phyloP scores from a whole-genome alignment of 2,113 vertebrate genomes.

The Urocolius indicus region DNA sequence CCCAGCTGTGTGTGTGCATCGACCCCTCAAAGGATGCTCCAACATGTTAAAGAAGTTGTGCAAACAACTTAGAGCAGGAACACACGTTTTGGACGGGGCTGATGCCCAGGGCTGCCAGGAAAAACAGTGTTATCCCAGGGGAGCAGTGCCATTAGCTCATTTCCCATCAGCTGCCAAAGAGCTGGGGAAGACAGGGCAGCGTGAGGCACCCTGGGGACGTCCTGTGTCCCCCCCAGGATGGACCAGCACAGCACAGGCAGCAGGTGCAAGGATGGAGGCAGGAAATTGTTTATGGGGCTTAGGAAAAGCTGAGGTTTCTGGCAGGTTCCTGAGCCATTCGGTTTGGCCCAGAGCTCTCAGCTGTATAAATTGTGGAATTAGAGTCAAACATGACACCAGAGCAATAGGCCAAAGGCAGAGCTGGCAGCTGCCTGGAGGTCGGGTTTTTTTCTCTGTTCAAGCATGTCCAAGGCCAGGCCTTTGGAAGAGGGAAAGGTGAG shows the following conservation, averaged over 20 bases:
- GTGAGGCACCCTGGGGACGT: not conserved
- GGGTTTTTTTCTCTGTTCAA: not conserved
- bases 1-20: rapidly evolving
- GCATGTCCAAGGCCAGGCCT: not conserved
- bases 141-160: slow-evolving; percentile 3
- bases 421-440: not conserved
- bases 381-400: slow-evolving; percentile 42
- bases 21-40: not conserved
- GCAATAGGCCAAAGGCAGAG: slow-evolving; percentile 37
- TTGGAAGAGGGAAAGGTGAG: not conserved
- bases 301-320: slow-evolving; percentile 62
- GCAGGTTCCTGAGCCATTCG: not conserved
- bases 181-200: not conserved
- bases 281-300: slow-evolving; percentile 8
- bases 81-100: not conserved
- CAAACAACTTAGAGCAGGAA: not conserved
- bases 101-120: not conserved
- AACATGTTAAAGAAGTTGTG: not conserved
- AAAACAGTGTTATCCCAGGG: not conserved
- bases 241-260: not conserved
- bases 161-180: not conserved
- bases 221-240: not conserved
- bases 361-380: slow-evolving; percentile 55
- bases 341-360: not conserved
- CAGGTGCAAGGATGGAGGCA: slow-evolving; percentile 46